Evolutionary conservation across 2,113 vertebrate species (phyloP).

Genomic region (Amia ocellicauda): DNA sequence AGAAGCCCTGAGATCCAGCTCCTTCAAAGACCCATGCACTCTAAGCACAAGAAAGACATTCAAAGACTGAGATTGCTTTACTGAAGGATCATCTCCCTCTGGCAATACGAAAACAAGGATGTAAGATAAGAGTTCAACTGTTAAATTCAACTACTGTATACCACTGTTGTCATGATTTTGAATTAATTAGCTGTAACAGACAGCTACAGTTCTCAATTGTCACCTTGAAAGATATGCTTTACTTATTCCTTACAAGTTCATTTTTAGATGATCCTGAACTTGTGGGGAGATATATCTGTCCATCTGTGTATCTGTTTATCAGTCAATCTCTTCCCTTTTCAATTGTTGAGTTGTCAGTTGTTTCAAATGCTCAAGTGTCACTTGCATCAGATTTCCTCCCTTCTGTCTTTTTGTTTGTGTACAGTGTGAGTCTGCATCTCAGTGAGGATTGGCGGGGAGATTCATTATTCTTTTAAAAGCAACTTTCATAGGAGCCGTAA

Average conservation of each 20-base stretch:
- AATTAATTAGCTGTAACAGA: not conserved
- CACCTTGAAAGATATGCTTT: too few species aligned
- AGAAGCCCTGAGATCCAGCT: constrained; percentile 54
- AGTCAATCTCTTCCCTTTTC: constrained; percentile 51
- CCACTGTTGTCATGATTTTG: not conserved
- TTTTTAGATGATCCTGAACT: not conserved
- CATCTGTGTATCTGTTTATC: not conserved
- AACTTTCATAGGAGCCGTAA: constrained; percentile 76
- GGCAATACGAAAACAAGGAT: not conserved
- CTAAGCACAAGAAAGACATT: not conserved
- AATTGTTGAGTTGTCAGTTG: constrained; percentile 61
- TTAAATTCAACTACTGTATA: too few species aligned
- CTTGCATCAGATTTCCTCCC: constrained; percentile 58
- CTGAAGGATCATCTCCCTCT: not conserved
- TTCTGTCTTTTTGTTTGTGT: constrained; percentile 40
- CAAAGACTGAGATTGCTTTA: too few species aligned
- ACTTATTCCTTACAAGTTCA: too few species aligned
- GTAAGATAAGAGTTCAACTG: not conserved
- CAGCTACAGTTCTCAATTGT: too few species aligned
- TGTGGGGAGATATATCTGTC: too few species aligned
- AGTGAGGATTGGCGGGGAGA: constrained; percentile 66
- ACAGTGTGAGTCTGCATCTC: constrained; percentile 53
- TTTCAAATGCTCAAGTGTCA: constrained; percentile 58
- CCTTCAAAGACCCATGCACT: constrained; percentile 22
- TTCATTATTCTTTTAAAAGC: constrained; percentile 71